Percentiles rank a stretch among this genome's conserved stretches.
phyloP scores from a whole-genome alignment of 1,140 invertebrate species.

The Magallana angulata region DNA sequence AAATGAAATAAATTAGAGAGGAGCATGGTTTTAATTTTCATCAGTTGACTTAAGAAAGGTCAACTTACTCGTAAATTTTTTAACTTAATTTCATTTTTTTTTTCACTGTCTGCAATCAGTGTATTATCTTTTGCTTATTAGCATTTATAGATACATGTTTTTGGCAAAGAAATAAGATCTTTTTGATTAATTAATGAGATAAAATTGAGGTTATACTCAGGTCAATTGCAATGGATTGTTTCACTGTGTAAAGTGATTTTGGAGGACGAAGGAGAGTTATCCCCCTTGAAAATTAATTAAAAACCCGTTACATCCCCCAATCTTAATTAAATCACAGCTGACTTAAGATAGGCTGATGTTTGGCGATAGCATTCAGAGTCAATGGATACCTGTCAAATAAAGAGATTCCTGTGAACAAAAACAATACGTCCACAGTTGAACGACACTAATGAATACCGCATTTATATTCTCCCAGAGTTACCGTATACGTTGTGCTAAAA shows the following conservation, averaged over 20 bases:
- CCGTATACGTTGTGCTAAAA: neutral
- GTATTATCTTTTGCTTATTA: too few species aligned
- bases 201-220: neutral
- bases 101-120: too few species aligned
- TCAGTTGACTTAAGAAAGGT: too few species aligned
- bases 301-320: neutral
- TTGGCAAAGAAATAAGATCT: too few species aligned
- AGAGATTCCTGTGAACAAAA: conserved; percentile 18
- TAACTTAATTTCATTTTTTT: too few species aligned
- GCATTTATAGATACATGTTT: too few species aligned
- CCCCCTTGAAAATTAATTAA: neutral
- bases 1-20: too few species aligned
- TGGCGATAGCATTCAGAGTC: conserved; percentile 10
- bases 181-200: neutral
- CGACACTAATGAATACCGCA: conserved; percentile 7
- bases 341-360: conserved; percentile 29
- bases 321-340: conserved; percentile 39
- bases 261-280: neutral
- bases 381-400: conserved; percentile 20
- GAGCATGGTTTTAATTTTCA: too few species aligned
- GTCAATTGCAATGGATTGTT: neutral
- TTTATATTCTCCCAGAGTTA: neutral
- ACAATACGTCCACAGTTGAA: conserved; percentile 23
- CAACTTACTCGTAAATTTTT: too few species aligned
- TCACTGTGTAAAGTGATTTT: neutral